These are phyloP conservation scores for Podiceps cristatus DNA, from an alignment of 2,113 vertebrate species.

Conservation along the genomic window DNA sequence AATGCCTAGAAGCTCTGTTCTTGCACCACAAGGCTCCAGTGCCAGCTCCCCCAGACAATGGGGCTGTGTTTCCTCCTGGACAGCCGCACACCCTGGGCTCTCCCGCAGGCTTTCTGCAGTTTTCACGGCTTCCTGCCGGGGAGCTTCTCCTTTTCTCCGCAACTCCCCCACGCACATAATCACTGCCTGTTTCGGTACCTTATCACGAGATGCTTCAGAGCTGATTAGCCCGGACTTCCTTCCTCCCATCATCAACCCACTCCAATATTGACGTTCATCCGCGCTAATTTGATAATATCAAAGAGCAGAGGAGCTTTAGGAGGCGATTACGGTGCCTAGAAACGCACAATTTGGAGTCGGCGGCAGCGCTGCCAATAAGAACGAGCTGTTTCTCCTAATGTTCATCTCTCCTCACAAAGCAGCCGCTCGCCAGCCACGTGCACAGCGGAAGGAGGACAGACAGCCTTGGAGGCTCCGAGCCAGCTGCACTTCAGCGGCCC, in stretches of 20 bases:
- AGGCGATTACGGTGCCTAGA: not conserved
- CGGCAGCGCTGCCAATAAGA: not conserved
- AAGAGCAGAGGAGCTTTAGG: not conserved
- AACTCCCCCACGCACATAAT: not conserved
- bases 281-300: not conserved
- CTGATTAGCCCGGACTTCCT: constrained; percentile 46
- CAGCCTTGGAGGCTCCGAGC: not conserved
- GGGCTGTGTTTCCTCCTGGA: constrained; percentile 15
- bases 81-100: not conserved
- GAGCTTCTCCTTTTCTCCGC: not conserved
- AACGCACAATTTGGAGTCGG: not conserved
- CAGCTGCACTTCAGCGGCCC: not conserved
- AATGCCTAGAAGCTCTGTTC: not conserved
- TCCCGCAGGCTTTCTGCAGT: not conserved
- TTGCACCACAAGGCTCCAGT: not conserved
- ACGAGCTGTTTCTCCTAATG: not conserved
- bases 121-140: not conserved
- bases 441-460: not conserved
- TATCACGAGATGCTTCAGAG: not conserved
- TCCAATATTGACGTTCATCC: not conserved
- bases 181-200: not conserved
- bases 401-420: not conserved
- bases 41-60: not conserved
- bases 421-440: not conserved
- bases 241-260: constrained; percentile 17